A percentile compares a stretch with the other conserved stretches of the same genome.
phyloP scores from a whole-genome alignment of 2,888 invertebrate species.

The Nipponacmea schrenckii region DNA sequence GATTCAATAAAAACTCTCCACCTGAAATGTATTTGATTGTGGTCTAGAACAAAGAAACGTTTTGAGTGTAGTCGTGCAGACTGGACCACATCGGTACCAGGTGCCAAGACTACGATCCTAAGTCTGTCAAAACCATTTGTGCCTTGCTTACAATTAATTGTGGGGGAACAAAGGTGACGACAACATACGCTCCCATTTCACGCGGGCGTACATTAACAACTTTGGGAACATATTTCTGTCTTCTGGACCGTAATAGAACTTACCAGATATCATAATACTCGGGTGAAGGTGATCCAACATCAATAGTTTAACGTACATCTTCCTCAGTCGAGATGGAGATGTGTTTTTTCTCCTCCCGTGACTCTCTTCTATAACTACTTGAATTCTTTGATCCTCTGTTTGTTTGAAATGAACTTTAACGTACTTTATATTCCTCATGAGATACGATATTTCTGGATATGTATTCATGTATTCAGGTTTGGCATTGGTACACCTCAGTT shows the following conservation, averaged over 20 bases:
- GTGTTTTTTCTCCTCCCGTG: slow-evolving; percentile 16
- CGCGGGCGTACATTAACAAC: no score
- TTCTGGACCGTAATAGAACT: neutral
- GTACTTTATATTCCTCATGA: slow-evolving; percentile 16
- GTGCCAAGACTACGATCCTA: no score
- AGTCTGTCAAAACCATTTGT: no score
- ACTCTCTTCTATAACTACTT: slow-evolving; percentile 18
- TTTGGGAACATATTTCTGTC: no score
- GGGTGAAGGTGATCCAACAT: slow-evolving; percentile 8
- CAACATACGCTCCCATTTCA: no score
- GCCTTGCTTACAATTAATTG: no score
- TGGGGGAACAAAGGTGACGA: no score
- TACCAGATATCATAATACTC: slow-evolving; percentile 9
- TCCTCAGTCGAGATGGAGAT: neutral
- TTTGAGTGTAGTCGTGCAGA: no score
- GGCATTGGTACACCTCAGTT: neutral
- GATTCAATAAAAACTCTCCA: slow-evolving; percentile 14
- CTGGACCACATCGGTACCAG: no score
- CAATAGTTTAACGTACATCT: slow-evolving; percentile 13
- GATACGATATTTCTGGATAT: slow-evolving; percentile 3
- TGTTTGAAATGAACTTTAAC: slow-evolving; percentile 16
- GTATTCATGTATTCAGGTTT: slow-evolving; percentile 3
- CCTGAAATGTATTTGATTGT: neutral
- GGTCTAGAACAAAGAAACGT: no score
- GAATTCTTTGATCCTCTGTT: slow-evolving; percentile 7